A percentile compares a stretch with the other conserved stretches of the same genome.
Evolutionary conservation across 1,140 invertebrate species (phyloP).

Genomic region (Tribolium madens): DNA sequence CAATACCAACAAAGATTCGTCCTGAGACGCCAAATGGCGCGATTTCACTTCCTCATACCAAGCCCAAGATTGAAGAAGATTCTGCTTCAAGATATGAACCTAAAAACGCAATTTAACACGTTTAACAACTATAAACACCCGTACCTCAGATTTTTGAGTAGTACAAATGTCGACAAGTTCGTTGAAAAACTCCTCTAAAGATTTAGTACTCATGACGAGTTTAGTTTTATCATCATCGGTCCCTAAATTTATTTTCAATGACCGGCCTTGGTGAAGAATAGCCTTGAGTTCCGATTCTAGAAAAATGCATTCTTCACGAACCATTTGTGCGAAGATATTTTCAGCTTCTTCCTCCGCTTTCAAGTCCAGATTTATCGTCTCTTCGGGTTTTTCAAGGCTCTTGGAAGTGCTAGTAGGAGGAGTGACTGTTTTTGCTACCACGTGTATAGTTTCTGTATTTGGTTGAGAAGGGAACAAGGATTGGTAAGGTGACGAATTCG

Average conservation of each 20-base stretch:
- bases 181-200: constrained; percentile 66
- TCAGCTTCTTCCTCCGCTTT: constrained; percentile 58
- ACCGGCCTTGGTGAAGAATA: constrained; percentile 68
- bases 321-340: constrained; percentile 57
- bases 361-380: not conserved
- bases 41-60: constrained; percentile 74
- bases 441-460: not conserved
- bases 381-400: not conserved
- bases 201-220: constrained; percentile 65
- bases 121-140: not conserved
- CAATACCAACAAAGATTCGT: constrained; percentile 69
- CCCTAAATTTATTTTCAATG: constrained; percentile 69
- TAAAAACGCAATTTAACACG: constrained; percentile 61
- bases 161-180: constrained; percentile 70
- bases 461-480: not conserved
- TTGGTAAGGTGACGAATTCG: not conserved
- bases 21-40: constrained; percentile 65
- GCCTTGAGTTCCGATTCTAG: constrained; percentile 74
- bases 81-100: constrained; percentile 70
- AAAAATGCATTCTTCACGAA: constrained; percentile 71
- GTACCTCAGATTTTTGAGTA: constrained; percentile 65
- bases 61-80: constrained; percentile 72
- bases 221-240: constrained; percentile 68
- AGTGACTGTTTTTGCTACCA: not conserved
- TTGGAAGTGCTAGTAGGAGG: not conserved